These are phyloP conservation scores for Macropis europaea DNA, from an alignment of 2,888 invertebrate genomes.

Conservation along the genomic window DNA sequence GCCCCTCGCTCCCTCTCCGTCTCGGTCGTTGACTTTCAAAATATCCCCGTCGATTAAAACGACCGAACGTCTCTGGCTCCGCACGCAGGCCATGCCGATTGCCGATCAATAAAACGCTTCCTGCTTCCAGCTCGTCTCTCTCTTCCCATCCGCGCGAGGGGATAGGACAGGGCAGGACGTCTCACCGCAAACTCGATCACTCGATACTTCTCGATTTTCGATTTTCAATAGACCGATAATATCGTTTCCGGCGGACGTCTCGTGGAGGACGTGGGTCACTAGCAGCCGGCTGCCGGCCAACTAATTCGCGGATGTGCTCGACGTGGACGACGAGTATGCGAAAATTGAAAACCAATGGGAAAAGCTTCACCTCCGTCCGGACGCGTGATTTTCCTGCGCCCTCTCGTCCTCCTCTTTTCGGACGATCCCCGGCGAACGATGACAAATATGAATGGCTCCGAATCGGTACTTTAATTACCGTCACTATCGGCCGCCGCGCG, in stretches of 20 bases:
- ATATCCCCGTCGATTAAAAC: slow-evolving; percentile 33
- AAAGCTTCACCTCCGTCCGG: slow-evolving; percentile 6
- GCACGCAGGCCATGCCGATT: slow-evolving; percentile 24
- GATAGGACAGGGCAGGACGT: slow-evolving; percentile 47
- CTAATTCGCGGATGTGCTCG: slow-evolving; percentile 53
- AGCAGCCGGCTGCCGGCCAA: background rate
- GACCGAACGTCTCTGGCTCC: background rate
- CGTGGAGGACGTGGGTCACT: no score
- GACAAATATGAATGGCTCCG: slow-evolving; percentile 56
- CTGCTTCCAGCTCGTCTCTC: background rate
- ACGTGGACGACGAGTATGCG: slow-evolving; percentile 42
- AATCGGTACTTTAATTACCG: slow-evolving; percentile 60
- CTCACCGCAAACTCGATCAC: slow-evolving; percentile 55
- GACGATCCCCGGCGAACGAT: slow-evolving; percentile 25
- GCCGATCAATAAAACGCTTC: slow-evolving; percentile 50
- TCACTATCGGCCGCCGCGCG: slow-evolving; percentile 35
- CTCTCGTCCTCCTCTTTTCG: background rate
- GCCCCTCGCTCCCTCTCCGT: no score
- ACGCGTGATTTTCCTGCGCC: slow-evolving; percentile 27
- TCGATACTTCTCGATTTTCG: slow-evolving; percentile 66
- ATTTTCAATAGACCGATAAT: slow-evolving; percentile 66
- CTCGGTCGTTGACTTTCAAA: slow-evolving; percentile 8
- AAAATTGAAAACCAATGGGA: slow-evolving; percentile 61
- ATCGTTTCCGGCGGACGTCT: slow-evolving; percentile 41
- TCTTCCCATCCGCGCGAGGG: slow-evolving; percentile 28